Evolutionary conservation across 1,140 invertebrate species (phyloP), one percentile per base, ranked within the genome.

Genomic region (Leptinotarsa lineolata): DNA sequence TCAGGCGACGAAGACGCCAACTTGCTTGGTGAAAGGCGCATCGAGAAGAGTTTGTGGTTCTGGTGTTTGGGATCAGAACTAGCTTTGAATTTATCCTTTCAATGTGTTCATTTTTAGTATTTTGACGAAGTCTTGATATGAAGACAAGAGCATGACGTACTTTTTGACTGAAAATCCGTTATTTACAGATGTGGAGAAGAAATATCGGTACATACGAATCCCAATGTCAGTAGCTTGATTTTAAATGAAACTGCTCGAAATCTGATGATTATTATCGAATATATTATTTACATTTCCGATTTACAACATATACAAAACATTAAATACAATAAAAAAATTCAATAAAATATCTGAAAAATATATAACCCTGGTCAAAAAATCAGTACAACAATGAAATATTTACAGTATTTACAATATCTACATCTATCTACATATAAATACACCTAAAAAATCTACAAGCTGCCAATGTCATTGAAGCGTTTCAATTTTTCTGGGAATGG

Each of bases 401-500:
- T 61, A 61, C 68, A 74, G 22, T 69, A 74, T 72, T 21, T 66
- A 70, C 67, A 74, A 15, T 74, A 70, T 74, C 45, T 63, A 71
- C 69, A 71, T 24, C n/a, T 13, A 67, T 67, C 24, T 39, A 71
- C 30, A 73, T 21, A 60, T 58, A 70, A 59, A 58, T 58, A 30
- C 18, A 16, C n/a, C n/a, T 24, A 13, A 18, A 21, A 20, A 67
- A 73, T 75, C 87, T 89, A 97, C 79, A 97, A 88, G 84, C 92
- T 95, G 39, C 96, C 96, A 81, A 99, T 93, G 83, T 96, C 92
- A 76, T 94, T 95, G 83, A 95, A 98, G 54, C 92, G 88, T 83
- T 97, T 96, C 11, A 97, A 85, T 83, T 95, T 94, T 75, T 92
- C 90, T 0, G 94, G 94, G 83, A 96, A 92, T 80, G 91, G 91